A percentile compares a stretch with the other conserved stretches of the same genome.
Conservation (phyloP, 2,797 vertebrate species). For the Typhlichthys eigenmanni region DNA sequence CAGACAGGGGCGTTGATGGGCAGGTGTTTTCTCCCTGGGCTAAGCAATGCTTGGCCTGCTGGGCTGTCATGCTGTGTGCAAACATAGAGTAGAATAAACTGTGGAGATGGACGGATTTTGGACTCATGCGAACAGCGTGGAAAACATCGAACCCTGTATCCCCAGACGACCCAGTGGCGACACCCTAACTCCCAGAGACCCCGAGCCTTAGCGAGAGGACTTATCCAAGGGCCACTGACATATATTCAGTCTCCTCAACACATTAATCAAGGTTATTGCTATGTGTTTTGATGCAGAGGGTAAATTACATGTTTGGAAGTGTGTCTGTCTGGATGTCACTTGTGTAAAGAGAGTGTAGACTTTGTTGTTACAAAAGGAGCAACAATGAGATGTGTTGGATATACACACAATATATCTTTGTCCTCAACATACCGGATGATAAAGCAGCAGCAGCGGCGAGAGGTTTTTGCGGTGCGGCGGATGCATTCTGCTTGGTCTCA, state of each 20-base stretch:
- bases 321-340: not conserved
- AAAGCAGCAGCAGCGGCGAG: not conserved
- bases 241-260: constrained; percentile 23
- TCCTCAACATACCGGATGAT: not conserved
- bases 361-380: not conserved
- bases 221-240: constrained; percentile 21
- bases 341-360: not conserved
- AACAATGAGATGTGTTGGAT: not conserved
- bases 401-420: not conserved
- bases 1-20: constrained; percentile 36
- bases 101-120: constrained; percentile 62
- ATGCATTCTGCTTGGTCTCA: constrained; percentile 23
- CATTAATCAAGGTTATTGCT: not conserved
- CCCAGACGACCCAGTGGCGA: constrained; percentile 18
- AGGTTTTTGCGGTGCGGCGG: not conserved
- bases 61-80: constrained; percentile 55
- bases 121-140: constrained; percentile 50
- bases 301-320: not conserved
- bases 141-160: constrained; percentile 41
- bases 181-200: constrained; percentile 12
- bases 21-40: constrained; percentile 76
- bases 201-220: constrained; percentile 15
- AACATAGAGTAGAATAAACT: constrained; percentile 67
- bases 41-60: constrained; percentile 57
- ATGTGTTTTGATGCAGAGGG: not conserved